Percentiles rank a stretch among this genome's conserved stretches.
phyloP scores from a whole-genome alignment of 2,888 invertebrate species.

The Drosophila barbarae region DNA sequence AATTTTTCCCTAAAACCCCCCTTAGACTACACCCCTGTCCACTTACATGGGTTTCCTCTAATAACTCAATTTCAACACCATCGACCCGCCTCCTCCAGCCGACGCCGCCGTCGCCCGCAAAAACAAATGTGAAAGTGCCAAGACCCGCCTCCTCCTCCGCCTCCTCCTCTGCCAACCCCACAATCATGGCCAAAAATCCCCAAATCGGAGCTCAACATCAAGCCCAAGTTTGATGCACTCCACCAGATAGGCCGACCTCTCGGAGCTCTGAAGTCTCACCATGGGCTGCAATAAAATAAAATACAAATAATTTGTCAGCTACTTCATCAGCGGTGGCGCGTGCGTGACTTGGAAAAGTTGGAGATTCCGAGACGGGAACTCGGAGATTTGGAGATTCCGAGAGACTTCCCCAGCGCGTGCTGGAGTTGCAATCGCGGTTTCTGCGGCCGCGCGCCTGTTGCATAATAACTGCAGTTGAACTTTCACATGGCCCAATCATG shows the following conservation, averaged over 20 bases:
- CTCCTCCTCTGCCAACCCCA: slow-evolving; percentile 1
- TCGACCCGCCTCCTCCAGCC: slow-evolving; percentile 4
- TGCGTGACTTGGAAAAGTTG: slow-evolving; percentile 55
- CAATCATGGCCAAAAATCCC: slow-evolving; percentile 34
- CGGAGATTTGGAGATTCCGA: slow-evolving; percentile 5
- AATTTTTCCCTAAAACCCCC: not conserved
- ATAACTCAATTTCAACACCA: slow-evolving; percentile 57
- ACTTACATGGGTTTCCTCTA: slow-evolving; percentile 27
- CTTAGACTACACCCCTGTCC: slow-evolving; percentile 25
- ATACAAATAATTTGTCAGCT: slow-evolving; percentile 59
- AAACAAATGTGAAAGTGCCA: slow-evolving; percentile 56
- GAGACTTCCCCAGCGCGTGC: slow-evolving; percentile 22
- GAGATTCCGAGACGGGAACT: not conserved
- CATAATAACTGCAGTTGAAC: slow-evolving; percentile 54
- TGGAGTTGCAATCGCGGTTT: slow-evolving; percentile 19
- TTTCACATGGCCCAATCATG: slow-evolving; percentile 53
- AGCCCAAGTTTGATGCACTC: slow-evolving; percentile 40
- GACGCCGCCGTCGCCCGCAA: slow-evolving; percentile 3
- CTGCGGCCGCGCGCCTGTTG: slow-evolving; percentile 39
- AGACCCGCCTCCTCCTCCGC: slow-evolving; percentile 5
- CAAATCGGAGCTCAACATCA: slow-evolving; percentile 23
- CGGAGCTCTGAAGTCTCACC: slow-evolving; percentile 5
- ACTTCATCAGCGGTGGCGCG: slow-evolving; percentile 62
- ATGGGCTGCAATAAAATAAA: slow-evolving; percentile 50
- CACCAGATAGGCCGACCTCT: slow-evolving; percentile 50